These are phyloP conservation scores for Drosophila takahashii DNA, from an alignment of 1,140 invertebrate genomes.

Conservation along the genomic window DNA sequence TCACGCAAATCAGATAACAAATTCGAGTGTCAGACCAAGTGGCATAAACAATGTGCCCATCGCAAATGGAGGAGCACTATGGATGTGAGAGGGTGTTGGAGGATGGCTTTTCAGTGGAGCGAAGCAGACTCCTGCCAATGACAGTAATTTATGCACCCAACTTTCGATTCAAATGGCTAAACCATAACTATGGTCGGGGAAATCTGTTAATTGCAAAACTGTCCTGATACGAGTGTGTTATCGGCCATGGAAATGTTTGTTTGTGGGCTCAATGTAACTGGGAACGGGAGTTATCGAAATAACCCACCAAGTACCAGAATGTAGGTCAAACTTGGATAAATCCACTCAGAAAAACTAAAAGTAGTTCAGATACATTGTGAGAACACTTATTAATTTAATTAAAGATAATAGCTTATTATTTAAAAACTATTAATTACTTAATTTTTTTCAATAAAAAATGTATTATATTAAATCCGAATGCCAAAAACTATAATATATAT, in stretches of 20 bases:
- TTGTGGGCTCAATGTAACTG: neutral
- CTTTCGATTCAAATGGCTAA: slow-evolving; percentile 51
- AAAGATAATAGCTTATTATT: too few species aligned
- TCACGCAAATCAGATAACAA: slow-evolving; percentile 77
- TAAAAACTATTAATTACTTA: too few species aligned
- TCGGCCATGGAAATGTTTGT: slow-evolving; percentile 18
- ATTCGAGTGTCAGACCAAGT: slow-evolving; percentile 77
- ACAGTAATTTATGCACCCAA: slow-evolving; percentile 73
- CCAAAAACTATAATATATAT: neutral
- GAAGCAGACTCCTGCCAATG: slow-evolving; percentile 34
- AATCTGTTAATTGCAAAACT: slow-evolving; percentile 71
- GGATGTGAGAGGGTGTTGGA: neutral
- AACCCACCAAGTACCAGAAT: neutral
- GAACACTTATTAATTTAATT: too few species aligned
- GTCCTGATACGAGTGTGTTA: slow-evolving; percentile 37
- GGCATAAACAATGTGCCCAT: slow-evolving; percentile 68
- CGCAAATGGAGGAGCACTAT: slow-evolving; percentile 7
- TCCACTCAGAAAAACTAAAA: neutral
- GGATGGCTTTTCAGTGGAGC: neutral
- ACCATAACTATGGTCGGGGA: slow-evolving; percentile 39
- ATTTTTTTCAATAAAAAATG: too few species aligned
- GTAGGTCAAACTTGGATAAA: neutral
- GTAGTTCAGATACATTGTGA: neutral
- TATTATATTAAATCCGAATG: too few species aligned
- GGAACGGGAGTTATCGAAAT: neutral